Conservation (phyloP, 1,140 invertebrate genomes). For the Penaeus indicus region DNA sequence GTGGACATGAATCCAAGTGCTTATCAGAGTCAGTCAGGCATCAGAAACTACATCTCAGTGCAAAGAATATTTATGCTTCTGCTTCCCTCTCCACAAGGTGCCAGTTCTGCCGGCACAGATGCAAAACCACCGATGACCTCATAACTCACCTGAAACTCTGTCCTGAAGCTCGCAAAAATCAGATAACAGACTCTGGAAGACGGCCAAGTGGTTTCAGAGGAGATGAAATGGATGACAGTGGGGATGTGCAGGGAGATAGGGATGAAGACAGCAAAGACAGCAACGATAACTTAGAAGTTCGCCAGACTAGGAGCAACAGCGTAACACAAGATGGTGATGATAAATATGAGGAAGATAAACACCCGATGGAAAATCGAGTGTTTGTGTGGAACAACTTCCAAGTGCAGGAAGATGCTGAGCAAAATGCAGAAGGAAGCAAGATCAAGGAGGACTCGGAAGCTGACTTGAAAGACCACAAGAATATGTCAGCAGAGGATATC, state of each 20-base stretch:
- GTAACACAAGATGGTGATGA: constrained; percentile 67
- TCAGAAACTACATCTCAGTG: constrained; percentile 78
- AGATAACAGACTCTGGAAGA: constrained; percentile 60
- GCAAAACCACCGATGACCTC: constrained; percentile 84
- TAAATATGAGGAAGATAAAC: constrained; percentile 70
- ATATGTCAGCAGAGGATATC: constrained; percentile 53
- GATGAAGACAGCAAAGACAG: constrained; percentile 66
- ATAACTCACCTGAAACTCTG: constrained; percentile 81
- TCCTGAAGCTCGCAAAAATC: constrained; percentile 67
- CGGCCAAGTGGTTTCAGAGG: constrained; percentile 57
- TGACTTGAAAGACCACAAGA: constrained; percentile 18
- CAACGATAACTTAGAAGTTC: constrained; percentile 58
- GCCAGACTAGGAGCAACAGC: constrained; percentile 67
- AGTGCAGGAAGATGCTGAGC: constrained; percentile 26
- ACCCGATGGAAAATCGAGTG: constrained; percentile 82
- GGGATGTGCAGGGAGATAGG: constrained; percentile 68
- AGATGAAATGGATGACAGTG: constrained; percentile 68
- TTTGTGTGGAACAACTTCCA: constrained; percentile 80
- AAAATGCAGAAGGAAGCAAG: constrained; percentile 68
- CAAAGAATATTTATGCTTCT: constrained; percentile 65
- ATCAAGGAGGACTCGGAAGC: constrained; percentile 28
- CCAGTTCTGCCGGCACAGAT: constrained; percentile 85
- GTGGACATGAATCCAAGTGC: constrained; percentile 85
- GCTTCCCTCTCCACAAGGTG: constrained; percentile 78
- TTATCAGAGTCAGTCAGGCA: constrained; percentile 84